These are phyloP conservation scores for Eupeodes latifasciatus DNA, from an alignment of 2,888 invertebrate genomes.

Conservation along the genomic window DNA sequence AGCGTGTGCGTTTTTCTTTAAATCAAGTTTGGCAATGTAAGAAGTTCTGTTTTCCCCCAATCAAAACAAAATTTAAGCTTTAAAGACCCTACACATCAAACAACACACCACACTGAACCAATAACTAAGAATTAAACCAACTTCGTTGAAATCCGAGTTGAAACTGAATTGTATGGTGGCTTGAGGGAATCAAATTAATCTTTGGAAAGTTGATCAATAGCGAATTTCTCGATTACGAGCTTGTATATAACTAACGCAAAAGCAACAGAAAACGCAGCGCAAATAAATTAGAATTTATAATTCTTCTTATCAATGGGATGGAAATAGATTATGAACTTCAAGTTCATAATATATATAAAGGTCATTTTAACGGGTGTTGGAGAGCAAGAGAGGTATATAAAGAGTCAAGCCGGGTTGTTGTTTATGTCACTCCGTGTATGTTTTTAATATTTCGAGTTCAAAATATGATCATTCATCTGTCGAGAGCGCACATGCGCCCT, in stretches of 20 bases:
- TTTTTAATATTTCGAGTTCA: neutral
- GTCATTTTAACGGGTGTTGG: neutral
- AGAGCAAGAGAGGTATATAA: neutral
- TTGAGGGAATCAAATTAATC: constrained; percentile 60
- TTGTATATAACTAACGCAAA: neutral
- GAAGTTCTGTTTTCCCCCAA: constrained; percentile 4
- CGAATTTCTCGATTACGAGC: constrained; percentile 32
- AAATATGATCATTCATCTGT: constrained; percentile 13
- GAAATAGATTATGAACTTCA: neutral
- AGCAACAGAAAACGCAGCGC: constrained; percentile 13
- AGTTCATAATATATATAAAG: constrained; percentile 1
- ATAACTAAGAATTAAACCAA: constrained; percentile 45
- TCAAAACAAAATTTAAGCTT: neutral
- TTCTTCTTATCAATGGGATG: constrained; percentile 47
- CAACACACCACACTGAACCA: neutral
- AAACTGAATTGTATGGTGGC: constrained; percentile 41
- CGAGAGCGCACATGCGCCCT: constrained; percentile 17
- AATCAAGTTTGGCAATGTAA: constrained; percentile 24
- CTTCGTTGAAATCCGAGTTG: constrained; percentile 50
- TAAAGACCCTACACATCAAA: neutral
- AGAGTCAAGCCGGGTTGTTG: neutral
- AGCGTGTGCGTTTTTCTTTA: neutral
- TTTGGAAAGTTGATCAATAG: constrained; percentile 38
- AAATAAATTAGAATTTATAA: neutral
- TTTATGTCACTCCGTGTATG: neutral